Evolutionary conservation across 2,888 invertebrate genomes (phyloP), one percentile per base, ranked within the genome.

Genomic region (Callyntrura sp.): DNA sequence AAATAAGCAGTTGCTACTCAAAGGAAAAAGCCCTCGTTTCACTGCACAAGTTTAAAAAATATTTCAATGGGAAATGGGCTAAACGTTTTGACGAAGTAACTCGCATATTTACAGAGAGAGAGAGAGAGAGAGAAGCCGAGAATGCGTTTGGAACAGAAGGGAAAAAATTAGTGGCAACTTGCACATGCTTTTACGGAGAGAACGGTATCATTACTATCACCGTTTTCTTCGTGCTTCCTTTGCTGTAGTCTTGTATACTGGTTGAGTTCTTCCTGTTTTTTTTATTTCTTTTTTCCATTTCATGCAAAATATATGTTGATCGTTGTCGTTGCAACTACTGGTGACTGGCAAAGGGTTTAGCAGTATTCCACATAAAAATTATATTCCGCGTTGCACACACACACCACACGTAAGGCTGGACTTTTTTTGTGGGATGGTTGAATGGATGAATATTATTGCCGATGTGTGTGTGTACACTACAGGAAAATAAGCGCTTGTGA

Each of bases 391-490:
- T 78, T 78, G 78, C 51, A 55, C 78, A 78, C 35, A 35, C 68
- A 65, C 14, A 65, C 28, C 20, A 8, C 51, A 48, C 11, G 20
- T 73, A 20, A 79, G 43, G 65, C 82, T 82, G 82, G 82, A 82
- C 82, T 43, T 79, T 81, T 51, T 82, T 65, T 82, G 82, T 82
- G 45, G 82, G 62, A 48, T 65, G 82, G 57, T 60, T 79, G 82
- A 65, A 82, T 82, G 82, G 82, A 65, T 82, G 62, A 43, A 55
- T 78, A 62, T 62, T 35, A 35, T 35, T 35, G 17, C 17, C 23
- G 1, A 78, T 78, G 20, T 55, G 43, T 25, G 23, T 0, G 43
- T 60, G 55, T 28, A 28, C 35, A 35, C n/a, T n/a, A 35, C 35
- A 35, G 35, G 3, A 35, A 35, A 35, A 35, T 35, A n/a, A n/a